Percentiles rank a stretch among this genome's conserved stretches.
Conservation (phyloP, 2,888 invertebrate species). For the Brenthis daphne region DNA sequence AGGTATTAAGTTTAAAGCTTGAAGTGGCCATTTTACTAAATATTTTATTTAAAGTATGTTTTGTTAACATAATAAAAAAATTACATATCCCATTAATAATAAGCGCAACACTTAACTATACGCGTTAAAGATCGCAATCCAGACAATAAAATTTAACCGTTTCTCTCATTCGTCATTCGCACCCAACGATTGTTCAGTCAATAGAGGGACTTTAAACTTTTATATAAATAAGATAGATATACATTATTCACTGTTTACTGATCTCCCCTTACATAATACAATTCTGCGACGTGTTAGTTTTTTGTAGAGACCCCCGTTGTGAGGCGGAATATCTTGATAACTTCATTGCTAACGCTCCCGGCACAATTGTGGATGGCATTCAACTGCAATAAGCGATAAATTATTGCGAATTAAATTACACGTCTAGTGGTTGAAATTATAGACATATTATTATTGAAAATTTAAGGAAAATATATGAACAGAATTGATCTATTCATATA, state of each 20-base stretch:
- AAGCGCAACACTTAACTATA: conserved; percentile 19
- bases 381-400: conserved; percentile 33
- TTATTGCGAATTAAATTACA: background rate
- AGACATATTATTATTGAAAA: background rate
- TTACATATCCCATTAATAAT: background rate
- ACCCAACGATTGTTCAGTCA: conserved; percentile 65
- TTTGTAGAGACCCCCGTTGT: conserved; percentile 63
- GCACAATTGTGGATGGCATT: conserved; percentile 51
- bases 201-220: conserved; percentile 76
- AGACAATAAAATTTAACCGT: conserved; percentile 45
- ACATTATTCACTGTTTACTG: conserved; percentile 73
- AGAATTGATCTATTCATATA: too few species aligned
- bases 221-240: conserved; percentile 66
- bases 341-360: conserved; percentile 67
- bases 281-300: conserved; percentile 66
- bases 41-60: too few species aligned
- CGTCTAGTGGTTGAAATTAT: background rate
- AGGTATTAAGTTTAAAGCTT: too few species aligned
- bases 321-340: conserved; percentile 70
- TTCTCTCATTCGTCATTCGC: conserved; percentile 65
- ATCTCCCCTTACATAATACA: conserved; percentile 61
- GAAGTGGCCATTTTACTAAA: too few species aligned
- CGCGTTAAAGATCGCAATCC: conserved; percentile 38
- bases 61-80: too few species aligned
- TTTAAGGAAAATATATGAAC: too few species aligned